Evolutionary conservation across 2,888 invertebrate genomes (phyloP), one percentile per base, ranked within the genome.

Genomic region (Apeira syringaria): DNA sequence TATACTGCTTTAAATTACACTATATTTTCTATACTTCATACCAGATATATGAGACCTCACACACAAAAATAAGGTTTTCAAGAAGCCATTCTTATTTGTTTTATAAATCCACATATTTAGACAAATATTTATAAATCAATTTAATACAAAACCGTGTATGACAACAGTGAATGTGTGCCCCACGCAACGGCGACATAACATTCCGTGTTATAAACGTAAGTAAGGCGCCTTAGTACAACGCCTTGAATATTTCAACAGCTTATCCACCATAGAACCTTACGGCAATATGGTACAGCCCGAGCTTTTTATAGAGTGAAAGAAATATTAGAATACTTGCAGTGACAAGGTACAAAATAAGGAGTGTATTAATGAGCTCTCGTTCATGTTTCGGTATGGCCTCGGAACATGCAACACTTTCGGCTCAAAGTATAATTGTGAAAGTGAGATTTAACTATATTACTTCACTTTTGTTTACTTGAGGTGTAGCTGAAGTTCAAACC

Each of bases 121-220:
- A 44, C 30, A 31, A 33, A 38, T 34, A 44, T 38, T 44, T 38
- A 38, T 42, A 44, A 38, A 33, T 38, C 38, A 44, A 25, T 44
- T 44, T 44, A 44, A 44, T 33, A 37, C 33, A 29, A 26, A 33
- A 26, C 24, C 29, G 18, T 38, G 44, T 44, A 44, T 25, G 28
- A 45, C 34, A 45, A 27, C 45, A 44, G 12, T 34, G 38, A 38
- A 44, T 37, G 34, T 43, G 36, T 31, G 32, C 36, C 33, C 34
- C 38, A 44, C 44, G 44, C 38, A 26, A 44, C 24, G 8, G 29
- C 18, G 20, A 44, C 44, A 44, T 34, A 38, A 26, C 29, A 38
- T 44, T 44, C 34, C 34, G 29, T 44, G 44, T 44, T 29, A 4
- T 22, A 34, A 29, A 36, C 15, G 26, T 12, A 35, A 35, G 35